Evolutionary conservation across 2,888 invertebrate genomes (phyloP), one percentile per base, ranked within the genome.

Genomic region (Acleris holmiana): DNA sequence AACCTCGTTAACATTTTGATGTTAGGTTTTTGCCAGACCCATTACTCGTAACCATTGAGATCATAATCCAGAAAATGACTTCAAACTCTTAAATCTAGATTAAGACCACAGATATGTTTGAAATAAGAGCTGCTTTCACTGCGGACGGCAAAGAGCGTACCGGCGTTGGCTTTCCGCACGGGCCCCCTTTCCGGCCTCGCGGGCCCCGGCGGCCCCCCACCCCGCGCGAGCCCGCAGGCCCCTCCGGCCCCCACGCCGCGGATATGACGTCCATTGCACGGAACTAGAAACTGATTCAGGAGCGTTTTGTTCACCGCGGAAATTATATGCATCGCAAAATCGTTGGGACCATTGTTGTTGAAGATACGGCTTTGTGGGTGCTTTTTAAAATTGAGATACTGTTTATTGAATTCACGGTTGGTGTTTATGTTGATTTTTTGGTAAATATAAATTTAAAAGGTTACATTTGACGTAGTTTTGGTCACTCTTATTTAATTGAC

Each of bases 281-380:
- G 46, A 48, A 51, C 62, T 62, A 62, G 62, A 54, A 47, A 54
- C 61, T 54, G 61, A 62, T 57, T 57, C 62, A 51, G 50, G 49
- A n/a, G 29, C 50, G 57, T 63, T 63, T 63, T 63, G 63, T 63
- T 62, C 50, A 29, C 21, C 21, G 18, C 41, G 64, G 64, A 64
- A 64, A 64, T 64, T 59, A 59, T 64, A 64, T 64, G 64, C 59
- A 64, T 29, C 55, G 49, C 29, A 54, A 44, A 51, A 29, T 40
- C 54, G 25, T n/a, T 35, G 57, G 8, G 15, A 17, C 54, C 41
- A 61, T 63, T 63, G 50, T 57, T 55, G 48, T 40, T 29, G 48
- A 50, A 48, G 61, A 61, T 17, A 46, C 23, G 7, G 46, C 40
- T 46, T 46, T 47, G 35, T 17, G 44, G 23, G 46, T 15, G 50